Conservation (phyloP, 2,113 vertebrate species). For the Colaptes auratus region DNA sequence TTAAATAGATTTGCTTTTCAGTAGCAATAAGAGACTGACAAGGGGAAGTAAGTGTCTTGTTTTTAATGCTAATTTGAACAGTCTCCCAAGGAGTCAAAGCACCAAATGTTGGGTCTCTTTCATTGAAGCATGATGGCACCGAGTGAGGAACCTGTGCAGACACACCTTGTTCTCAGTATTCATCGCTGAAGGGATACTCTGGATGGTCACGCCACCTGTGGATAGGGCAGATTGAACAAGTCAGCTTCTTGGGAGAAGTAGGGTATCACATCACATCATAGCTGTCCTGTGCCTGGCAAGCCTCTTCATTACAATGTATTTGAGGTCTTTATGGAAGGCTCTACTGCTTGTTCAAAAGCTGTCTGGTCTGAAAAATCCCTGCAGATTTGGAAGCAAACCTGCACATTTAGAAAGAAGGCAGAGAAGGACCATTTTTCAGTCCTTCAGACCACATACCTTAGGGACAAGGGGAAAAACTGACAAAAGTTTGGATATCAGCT, state of each 20-base stretch:
- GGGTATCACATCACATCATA: not conserved
- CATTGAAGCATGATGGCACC: not conserved
- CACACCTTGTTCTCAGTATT: slow-evolving; percentile 77
- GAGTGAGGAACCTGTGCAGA: not conserved
- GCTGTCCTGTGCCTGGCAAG: not conserved
- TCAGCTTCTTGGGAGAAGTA: not conserved
- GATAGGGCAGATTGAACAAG: slow-evolving; percentile 32
- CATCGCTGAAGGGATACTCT: slow-evolving; percentile 91
- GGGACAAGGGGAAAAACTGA: not conserved
- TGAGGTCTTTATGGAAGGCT: not conserved
- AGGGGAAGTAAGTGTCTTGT: not conserved
- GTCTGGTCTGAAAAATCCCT: not conserved
- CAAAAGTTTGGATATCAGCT: not conserved
- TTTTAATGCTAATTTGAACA: slow-evolving; percentile 50
- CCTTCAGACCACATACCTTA: not conserved
- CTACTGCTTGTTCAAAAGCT: not conserved
- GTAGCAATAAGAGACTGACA: not conserved
- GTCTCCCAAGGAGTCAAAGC: slow-evolving; percentile 4
- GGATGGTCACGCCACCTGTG: slow-evolving; percentile 92
- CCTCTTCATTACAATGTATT: not conserved
- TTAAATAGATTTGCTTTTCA: not conserved
- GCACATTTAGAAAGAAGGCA: not conserved
- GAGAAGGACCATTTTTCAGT: not conserved
- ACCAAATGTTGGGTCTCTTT: not conserved
- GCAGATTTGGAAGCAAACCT: not conserved